Evolutionary conservation across 2,797 vertebrate species (phyloP).

Genomic region (Syngnathus acus): DNA sequence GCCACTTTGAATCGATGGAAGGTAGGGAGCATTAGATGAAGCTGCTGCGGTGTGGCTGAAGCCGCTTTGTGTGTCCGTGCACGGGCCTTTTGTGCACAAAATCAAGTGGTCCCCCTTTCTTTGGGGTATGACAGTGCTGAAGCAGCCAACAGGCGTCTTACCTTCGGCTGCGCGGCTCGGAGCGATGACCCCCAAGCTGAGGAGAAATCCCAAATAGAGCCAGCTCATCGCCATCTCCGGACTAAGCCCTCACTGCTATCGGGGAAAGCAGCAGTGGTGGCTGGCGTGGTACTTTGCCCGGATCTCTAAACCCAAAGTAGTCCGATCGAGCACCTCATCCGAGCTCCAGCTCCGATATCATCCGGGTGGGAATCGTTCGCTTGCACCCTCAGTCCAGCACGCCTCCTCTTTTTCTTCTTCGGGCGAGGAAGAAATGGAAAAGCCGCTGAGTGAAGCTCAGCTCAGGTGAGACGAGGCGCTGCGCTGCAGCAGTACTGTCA

Average conservation of each 20-base stretch:
- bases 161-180: constrained; percentile 60
- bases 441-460: constrained; percentile 12
- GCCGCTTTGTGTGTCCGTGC: constrained; percentile 1
- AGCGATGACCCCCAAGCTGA: constrained; percentile 58
- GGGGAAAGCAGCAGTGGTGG: constrained; percentile 9
- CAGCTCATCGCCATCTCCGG: constrained; percentile 69
- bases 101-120: constrained; percentile 38
- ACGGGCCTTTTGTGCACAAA: constrained; percentile 36
- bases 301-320: constrained; percentile 45
- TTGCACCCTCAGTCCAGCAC: constrained; percentile 49
- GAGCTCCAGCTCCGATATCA: constrained; percentile 54
- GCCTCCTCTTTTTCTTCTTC: constrained; percentile 21
- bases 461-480: constrained; percentile 45
- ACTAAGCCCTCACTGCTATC: constrained; percentile 60
- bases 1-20: constrained; percentile 29
- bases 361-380: constrained; percentile 49
- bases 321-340: constrained; percentile 64
- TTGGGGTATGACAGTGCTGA: constrained; percentile 42
- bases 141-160: constrained; percentile 58
- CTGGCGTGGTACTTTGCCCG: constrained; percentile 49
- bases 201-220: constrained; percentile 68
- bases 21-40: not conserved
- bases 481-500: constrained; percentile 51
- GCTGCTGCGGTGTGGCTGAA: constrained; percentile 13
- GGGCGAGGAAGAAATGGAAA: constrained; percentile 27